A percentile compares a stretch with the other conserved stretches of the same genome.
phyloP scores from a whole-genome alignment of 2,888 invertebrate genomes.

The Volucella zonaria region DNA sequence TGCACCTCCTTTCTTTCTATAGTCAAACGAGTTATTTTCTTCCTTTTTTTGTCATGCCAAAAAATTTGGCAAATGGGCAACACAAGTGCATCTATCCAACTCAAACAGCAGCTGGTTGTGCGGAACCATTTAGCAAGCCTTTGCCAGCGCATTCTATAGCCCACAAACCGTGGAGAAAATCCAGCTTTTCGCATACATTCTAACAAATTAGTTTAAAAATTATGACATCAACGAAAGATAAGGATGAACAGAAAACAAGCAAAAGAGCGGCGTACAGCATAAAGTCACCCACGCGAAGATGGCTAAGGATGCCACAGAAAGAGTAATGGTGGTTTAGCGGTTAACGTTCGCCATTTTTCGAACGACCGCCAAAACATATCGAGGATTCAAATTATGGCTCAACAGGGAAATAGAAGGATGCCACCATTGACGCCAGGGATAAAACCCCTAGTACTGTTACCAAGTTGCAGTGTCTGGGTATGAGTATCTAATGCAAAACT shows the following conservation, averaged over 20 bases:
- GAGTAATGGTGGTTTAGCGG: conserved; percentile 46
- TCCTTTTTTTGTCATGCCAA: no score
- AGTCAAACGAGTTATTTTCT: no score
- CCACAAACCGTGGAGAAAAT: conserved; percentile 30
- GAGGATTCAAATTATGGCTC: conserved; percentile 72
- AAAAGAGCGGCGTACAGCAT: background rate
- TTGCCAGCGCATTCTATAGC: no score
- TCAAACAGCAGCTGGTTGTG: no score
- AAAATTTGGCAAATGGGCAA: no score
- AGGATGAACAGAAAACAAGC: conserved; percentile 6
- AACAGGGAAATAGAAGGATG: conserved; percentile 55
- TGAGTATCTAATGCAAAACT: conserved; percentile 70
- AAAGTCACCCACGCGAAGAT: conserved; percentile 4
- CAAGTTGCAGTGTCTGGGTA: conserved; percentile 48
- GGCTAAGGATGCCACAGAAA: conserved; percentile 44
- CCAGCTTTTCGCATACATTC: conserved; percentile 40
- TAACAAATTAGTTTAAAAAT: conserved; percentile 71
- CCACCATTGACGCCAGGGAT: background rate
- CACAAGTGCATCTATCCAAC: no score
- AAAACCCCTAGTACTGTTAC: conserved; percentile 27
- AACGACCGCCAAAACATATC: conserved; percentile 67
- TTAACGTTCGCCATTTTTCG: conserved; percentile 68
- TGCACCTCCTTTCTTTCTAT: no score
- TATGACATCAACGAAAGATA: conserved; percentile 66
- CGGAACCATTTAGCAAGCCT: no score